Conservation (phyloP, 2,797 vertebrate genomes). For the Sebastes trivittatus region DNA sequence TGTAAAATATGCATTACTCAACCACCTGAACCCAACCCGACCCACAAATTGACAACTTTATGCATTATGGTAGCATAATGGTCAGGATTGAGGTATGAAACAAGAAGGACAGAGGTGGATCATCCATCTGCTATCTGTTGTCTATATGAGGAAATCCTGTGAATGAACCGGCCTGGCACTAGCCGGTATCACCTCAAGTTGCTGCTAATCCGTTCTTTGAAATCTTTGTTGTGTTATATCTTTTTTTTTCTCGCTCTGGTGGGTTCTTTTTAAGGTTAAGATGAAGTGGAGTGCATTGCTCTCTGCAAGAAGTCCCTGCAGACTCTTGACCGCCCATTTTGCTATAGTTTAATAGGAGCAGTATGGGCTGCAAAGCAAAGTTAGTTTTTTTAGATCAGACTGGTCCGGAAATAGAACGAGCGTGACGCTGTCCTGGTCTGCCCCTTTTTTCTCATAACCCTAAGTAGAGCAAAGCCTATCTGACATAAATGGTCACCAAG, state of each 20-base stretch:
- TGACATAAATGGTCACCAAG: conserved; percentile 7
- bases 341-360: conserved; percentile 53
- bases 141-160: conserved; percentile 2
- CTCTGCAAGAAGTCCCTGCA: conserved; percentile 49
- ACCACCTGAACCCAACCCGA: background rate
- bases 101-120: no score
- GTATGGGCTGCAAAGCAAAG: conserved; percentile 56
- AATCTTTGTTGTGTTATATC: conserved; percentile 19
- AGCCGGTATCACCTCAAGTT: background rate
- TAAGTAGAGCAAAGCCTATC: conserved; percentile 46
- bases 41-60: no score
- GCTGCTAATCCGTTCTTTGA: conserved; percentile 1
- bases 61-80: no score
- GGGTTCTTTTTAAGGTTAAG: conserved; percentile 45
- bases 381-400: conserved; percentile 53
- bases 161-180: background rate
- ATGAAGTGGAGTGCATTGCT: conserved; percentile 52
- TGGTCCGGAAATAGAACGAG: conserved; percentile 68
- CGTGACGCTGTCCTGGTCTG: conserved; percentile 47
- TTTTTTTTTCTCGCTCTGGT: background rate
- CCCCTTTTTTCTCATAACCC: conserved; percentile 56
- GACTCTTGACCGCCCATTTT: conserved; percentile 57
- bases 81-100: no score
- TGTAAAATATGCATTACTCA: no score
- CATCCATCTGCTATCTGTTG: conserved; percentile 3